Conservation (phyloP, 1,140 invertebrate species). For the Apis cerana region DNA sequence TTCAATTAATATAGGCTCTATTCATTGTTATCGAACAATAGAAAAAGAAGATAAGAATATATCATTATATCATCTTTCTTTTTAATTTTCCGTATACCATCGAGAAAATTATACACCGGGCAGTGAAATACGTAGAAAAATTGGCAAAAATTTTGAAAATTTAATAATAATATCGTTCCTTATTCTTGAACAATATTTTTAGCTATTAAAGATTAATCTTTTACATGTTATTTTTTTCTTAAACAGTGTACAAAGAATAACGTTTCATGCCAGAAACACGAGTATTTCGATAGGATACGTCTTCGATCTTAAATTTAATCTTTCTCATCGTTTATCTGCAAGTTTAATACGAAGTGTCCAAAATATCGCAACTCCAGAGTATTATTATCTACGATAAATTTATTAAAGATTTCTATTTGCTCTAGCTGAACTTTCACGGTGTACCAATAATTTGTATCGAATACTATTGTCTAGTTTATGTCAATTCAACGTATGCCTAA, state of each 20-base stretch:
- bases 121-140: constrained; percentile 39
- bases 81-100: background rate
- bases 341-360: background rate
- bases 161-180: background rate
- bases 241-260: constrained; percentile 13
- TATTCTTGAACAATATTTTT: background rate
- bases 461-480: constrained; percentile 10
- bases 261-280: background rate
- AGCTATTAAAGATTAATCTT: background rate
- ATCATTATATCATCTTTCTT: background rate
- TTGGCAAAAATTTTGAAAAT: constrained; percentile 13
- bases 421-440: constrained; percentile 8
- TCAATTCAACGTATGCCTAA: constrained; percentile 4
- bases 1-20: background rate
- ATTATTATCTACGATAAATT: constrained; percentile 23
- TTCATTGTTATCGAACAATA: background rate
- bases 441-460: constrained; percentile 9
- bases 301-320: background rate
- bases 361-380: background rate
- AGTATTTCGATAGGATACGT: constrained; percentile 1
- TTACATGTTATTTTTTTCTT: background rate
- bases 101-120: constrained; percentile 15
- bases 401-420: constrained; percentile 16
- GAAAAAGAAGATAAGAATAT: background rate
- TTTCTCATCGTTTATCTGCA: background rate